Percentiles rank a stretch among this genome's conserved stretches.
Evolutionary conservation across 2,113 vertebrate genomes (phyloP).

Genomic region (Vimba vimba): DNA sequence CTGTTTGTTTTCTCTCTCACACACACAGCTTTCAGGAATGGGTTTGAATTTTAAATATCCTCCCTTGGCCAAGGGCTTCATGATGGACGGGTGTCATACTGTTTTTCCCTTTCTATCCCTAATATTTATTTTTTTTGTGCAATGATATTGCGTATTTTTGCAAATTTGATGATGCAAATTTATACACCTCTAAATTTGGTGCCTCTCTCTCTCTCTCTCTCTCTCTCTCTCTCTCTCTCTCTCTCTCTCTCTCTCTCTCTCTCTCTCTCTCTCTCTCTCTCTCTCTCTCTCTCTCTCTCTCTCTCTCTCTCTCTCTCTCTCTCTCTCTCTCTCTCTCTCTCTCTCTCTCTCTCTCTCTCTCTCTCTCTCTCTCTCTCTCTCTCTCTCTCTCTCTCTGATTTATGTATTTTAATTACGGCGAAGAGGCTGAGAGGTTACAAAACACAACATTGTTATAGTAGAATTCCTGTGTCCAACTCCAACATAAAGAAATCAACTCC

Average conservation of each 20-base stretch:
- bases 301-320: background rate
- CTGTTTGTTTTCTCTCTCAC: slow-evolving; percentile 32
- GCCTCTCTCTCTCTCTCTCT: background rate
- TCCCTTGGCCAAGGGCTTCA: slow-evolving; percentile 15
- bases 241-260: too few species aligned
- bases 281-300: too few species aligned
- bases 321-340: too few species aligned
- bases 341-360: too few species aligned
- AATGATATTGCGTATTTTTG: background rate
- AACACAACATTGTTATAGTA: background rate
- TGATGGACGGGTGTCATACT: slow-evolving; percentile 55
- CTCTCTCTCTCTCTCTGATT: background rate
- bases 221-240: background rate
- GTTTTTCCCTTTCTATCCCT: slow-evolving; percentile 14
- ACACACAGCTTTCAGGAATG: slow-evolving; percentile 29
- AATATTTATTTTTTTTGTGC: background rate
- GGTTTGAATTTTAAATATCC: slow-evolving; percentile 54
- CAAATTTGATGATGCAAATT: background rate
- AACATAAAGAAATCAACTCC: background rate
- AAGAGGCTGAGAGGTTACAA: slow-evolving; percentile 18
- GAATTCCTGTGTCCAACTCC: background rate
- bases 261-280: too few species aligned
- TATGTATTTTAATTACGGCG: background rate
- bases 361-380: too few species aligned
- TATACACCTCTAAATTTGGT: background rate